Evolutionary conservation across 2,888 invertebrate genomes (phyloP), one percentile per base, ranked within the genome.

Genomic region (Pedicia rivosa): DNA sequence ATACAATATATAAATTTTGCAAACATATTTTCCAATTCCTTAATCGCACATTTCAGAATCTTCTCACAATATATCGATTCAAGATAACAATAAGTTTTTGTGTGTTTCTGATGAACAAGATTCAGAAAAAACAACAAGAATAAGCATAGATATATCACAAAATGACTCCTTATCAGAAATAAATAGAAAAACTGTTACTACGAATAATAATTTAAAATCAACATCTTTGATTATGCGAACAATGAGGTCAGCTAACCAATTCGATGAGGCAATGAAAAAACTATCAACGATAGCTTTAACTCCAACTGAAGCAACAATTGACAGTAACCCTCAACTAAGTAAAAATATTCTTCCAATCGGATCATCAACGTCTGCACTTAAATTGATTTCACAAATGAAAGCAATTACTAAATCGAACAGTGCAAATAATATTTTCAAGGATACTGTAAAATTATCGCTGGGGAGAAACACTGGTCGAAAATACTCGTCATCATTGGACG

Each of bases 191-290:
- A n/a, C n/a, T n/a, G n/a, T n/a, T n/a, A n/a, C n/a, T n/a, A n/a
- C 24, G 10, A n/a, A 22, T 27, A 27, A 27, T 12, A 54, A 57
- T 8, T 43, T 61, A 26, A 62, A 62, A 44, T 61, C 62, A 16
- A 62, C 61, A 1, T 57, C 62, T 9, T 48, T 62, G 9, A 62
- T 62, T 17, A 62, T 62, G 47, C 52, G 50, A 42, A 61, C 61
- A 2, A 54, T 61, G 47, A 55, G 57, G 12, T 59, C 59, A 12
- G 57, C 59, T 16, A 59, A 46, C 41, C 56, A 59, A 44, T 61
- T 59, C 44, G 60, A 61, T 46, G 61, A 60, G 42, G 57, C 59
- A 22, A 58, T 59, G 57, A 50, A 56, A 22, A 54, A 56, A 10
- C 42, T 60, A 32, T 55, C 24, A n/a, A 5, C 15, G 5, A 13